These are phyloP conservation scores for Pampusana beccarii DNA, from an alignment of 2,113 vertebrate species.

Conservation along the genomic window DNA sequence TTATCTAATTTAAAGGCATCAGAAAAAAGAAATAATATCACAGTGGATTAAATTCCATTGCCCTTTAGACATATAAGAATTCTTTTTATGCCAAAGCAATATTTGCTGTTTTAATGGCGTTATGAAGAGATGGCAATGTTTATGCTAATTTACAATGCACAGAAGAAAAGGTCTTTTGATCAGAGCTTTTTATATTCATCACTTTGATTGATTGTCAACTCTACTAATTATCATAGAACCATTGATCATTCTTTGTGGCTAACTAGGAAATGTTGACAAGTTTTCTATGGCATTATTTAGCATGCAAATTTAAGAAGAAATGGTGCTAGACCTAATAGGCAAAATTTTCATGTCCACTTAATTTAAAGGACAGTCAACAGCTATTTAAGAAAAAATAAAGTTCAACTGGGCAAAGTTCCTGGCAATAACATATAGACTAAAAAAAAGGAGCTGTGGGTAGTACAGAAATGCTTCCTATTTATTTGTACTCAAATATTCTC, in stretches of 20 bases:
- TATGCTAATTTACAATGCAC: slow-evolving; percentile 49
- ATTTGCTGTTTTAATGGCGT: background rate
- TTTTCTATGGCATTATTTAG: slow-evolving; percentile 36
- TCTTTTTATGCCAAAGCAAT: background rate
- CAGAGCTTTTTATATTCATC: slow-evolving; percentile 52
- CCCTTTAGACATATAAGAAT: background rate
- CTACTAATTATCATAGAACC: slow-evolving; percentile 51
- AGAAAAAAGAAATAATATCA: background rate
- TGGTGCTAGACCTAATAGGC: background rate
- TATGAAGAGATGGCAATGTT: slow-evolving; percentile 13
- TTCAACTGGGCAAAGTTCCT: background rate
- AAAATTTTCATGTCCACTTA: background rate
- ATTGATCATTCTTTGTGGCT: slow-evolving; percentile 53
- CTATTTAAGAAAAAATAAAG: background rate
- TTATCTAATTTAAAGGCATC: background rate
- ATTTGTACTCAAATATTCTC: background rate
- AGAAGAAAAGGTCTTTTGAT: slow-evolving; percentile 63
- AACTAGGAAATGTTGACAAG: slow-evolving; percentile 36
- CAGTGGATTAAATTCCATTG: background rate
- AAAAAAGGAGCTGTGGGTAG: background rate
- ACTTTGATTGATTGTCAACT: slow-evolving; percentile 61
- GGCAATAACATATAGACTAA: background rate
- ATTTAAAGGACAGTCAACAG: background rate
- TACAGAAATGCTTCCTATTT: background rate
- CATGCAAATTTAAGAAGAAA: slow-evolving; percentile 13